phyloP scores from a whole-genome alignment of 2,113 vertebrate species.

The Lepisosteus oculatus region DNA sequence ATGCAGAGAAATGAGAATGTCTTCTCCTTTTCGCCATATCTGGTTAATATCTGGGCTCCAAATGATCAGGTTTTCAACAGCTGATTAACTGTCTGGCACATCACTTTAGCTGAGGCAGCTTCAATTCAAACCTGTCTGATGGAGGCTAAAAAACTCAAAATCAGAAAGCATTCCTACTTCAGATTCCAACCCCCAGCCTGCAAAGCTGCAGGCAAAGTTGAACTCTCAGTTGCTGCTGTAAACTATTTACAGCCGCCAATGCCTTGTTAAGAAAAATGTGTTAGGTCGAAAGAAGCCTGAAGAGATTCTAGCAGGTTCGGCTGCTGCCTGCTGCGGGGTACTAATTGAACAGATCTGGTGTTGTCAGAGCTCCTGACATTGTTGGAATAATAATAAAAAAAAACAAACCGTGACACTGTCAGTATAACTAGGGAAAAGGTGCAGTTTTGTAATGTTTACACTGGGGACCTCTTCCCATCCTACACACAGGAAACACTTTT shows the following conservation, averaged over 20 bases:
- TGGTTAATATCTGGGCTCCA: too few species aligned
- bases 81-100: too few species aligned
- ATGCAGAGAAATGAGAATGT: too few species aligned
- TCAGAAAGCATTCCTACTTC: too few species aligned
- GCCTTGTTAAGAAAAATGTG: constrained; percentile 5
- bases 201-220: not conserved
- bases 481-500: not conserved
- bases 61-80: too few species aligned
- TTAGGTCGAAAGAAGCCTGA: constrained; percentile 1
- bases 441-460: not conserved
- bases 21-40: too few species aligned
- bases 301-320: not conserved
- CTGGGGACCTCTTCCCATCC: not conserved
- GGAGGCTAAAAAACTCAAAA: too few species aligned
- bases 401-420: constrained; percentile 1
- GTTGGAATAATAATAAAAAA: not conserved
- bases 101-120: too few species aligned
- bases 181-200: too few species aligned
- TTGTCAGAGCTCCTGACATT: not conserved
- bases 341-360: constrained; percentile 1
- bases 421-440: not conserved
- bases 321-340: not conserved
- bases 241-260: not conserved
- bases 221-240: too few species aligned
- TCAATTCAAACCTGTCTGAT: too few species aligned